A percentile compares a stretch with the other conserved stretches of the same genome.
phyloP scores from a whole-genome alignment of 2,888 invertebrate species.

The Glyphotaelius pellucidus region DNA sequence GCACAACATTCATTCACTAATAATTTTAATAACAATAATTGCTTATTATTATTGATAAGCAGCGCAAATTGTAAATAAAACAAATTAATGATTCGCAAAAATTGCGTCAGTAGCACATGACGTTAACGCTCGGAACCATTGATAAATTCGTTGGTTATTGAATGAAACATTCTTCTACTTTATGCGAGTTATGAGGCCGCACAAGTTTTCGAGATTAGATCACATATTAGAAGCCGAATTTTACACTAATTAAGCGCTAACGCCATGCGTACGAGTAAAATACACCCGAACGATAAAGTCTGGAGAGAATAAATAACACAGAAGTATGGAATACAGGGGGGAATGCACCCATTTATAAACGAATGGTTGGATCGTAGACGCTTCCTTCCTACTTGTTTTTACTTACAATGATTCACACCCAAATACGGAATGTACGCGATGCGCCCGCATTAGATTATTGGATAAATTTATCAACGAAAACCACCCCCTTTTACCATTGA shows the following conservation, averaged over 20 bases:
- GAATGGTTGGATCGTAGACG: neutral
- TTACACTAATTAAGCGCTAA: constrained; percentile 12
- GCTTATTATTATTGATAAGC: constrained; percentile 5
- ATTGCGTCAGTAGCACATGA: neutral
- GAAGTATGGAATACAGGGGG: neutral
- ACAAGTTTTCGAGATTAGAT: constrained; percentile 9
- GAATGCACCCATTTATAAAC: neutral
- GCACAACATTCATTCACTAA: constrained; percentile 12
- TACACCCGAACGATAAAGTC: neutral
- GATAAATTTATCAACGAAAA: constrained; percentile 30
- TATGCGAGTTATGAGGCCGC: neutral
- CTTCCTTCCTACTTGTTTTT: constrained; percentile 33
- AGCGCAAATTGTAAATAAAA: neutral
- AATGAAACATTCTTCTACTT: constrained; percentile 18
- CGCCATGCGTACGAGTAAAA: constrained; percentile 17
- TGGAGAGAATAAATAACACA: neutral
- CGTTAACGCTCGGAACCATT: neutral
- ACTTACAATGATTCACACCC: constrained; percentile 44
- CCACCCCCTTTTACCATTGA: constrained; percentile 33
- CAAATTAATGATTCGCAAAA: neutral
- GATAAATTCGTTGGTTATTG: neutral
- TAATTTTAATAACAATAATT: neutral
- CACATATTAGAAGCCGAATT: constrained; percentile 1
- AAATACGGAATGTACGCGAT: constrained; percentile 46
- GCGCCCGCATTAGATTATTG: constrained; percentile 48